phyloP scores from a whole-genome alignment of 2,888 invertebrate genomes.

The Pristionchus exspectatus region DNA sequence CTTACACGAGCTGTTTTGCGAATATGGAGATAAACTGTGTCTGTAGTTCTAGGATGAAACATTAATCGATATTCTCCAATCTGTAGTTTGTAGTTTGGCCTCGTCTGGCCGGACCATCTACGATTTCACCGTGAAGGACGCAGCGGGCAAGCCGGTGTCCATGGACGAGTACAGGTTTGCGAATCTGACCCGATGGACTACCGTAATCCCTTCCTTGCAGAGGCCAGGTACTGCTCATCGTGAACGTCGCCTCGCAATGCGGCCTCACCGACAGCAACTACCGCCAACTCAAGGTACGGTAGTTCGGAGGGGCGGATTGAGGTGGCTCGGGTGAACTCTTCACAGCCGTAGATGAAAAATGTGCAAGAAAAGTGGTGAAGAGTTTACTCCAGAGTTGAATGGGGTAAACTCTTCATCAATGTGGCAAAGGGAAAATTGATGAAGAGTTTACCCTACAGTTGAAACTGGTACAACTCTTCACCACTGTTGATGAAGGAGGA shows the following conservation, averaged over 20 bases:
- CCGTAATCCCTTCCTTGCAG: slow-evolving; percentile 76
- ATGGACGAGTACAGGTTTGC: slow-evolving; percentile 86
- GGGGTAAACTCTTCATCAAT: too few species aligned
- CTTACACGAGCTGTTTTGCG: too few species aligned
- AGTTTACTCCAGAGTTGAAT: not conserved
- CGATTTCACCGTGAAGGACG: slow-evolving; percentile 84
- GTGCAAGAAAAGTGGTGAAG: not conserved
- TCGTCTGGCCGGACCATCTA: slow-evolving; percentile 61
- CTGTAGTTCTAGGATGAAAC: too few species aligned
- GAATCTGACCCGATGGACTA: slow-evolving; percentile 41
- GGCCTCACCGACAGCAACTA: slow-evolving; percentile 88
- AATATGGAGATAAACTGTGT: too few species aligned
- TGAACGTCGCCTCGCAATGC: slow-evolving; percentile 91
- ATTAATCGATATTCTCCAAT: too few species aligned
- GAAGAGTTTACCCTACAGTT: too few species aligned
- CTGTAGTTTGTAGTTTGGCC: slow-evolving; percentile 4
- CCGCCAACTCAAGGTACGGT: slow-evolving; percentile 84
- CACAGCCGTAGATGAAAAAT: not conserved
- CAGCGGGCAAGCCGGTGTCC: slow-evolving; percentile 89
- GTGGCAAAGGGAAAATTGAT: too few species aligned
- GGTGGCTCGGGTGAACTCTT: not conserved
- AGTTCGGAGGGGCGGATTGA: not conserved
- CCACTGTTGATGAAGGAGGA: too few species aligned
- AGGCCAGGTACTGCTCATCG: slow-evolving; percentile 88
- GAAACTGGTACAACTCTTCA: too few species aligned